These are phyloP conservation scores for Enteromius argenteus DNA, from an alignment of 2,797 vertebrate genomes.

Conservation along the genomic window DNA sequence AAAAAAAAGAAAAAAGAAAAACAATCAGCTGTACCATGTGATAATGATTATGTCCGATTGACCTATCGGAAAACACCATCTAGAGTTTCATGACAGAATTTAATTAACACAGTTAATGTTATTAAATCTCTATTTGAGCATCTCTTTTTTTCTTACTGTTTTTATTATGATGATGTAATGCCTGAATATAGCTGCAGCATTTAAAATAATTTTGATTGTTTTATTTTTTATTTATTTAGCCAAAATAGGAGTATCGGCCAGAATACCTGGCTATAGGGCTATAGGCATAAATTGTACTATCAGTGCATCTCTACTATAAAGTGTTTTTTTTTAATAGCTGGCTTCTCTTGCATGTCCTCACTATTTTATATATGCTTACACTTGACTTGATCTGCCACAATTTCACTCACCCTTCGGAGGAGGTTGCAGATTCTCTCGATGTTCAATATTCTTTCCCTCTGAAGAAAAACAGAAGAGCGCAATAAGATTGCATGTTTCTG, in stretches of 20 bases:
- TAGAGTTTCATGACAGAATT: background rate
- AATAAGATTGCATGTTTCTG: slow-evolving; percentile 8
- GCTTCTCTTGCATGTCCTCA: background rate
- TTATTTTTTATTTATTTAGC: background rate
- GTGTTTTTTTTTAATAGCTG: background rate
- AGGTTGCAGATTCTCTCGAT: slow-evolving; percentile 95
- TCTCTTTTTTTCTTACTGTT: background rate
- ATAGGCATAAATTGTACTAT: background rate
- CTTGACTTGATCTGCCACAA: slow-evolving; percentile 47
- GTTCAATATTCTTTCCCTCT: slow-evolving; percentile 94
- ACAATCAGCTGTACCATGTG: background rate
- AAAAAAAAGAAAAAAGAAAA: background rate
- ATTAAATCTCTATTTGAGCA: background rate
- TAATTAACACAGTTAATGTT: background rate
- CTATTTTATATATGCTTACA: background rate
- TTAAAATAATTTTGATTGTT: background rate
- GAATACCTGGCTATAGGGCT: background rate
- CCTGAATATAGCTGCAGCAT: background rate
- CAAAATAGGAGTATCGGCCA: background rate
- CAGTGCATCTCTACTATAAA: background rate
- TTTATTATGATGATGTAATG: background rate
- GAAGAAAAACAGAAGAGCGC: slow-evolving; percentile 61
- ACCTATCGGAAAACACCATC: too few relatives aligned
- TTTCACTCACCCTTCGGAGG: slow-evolving; percentile 87
- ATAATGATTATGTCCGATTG: background rate